These are phyloP conservation scores for Pimpla rufipes DNA, from an alignment of 2,888 invertebrate species.

Conservation along the genomic window DNA sequence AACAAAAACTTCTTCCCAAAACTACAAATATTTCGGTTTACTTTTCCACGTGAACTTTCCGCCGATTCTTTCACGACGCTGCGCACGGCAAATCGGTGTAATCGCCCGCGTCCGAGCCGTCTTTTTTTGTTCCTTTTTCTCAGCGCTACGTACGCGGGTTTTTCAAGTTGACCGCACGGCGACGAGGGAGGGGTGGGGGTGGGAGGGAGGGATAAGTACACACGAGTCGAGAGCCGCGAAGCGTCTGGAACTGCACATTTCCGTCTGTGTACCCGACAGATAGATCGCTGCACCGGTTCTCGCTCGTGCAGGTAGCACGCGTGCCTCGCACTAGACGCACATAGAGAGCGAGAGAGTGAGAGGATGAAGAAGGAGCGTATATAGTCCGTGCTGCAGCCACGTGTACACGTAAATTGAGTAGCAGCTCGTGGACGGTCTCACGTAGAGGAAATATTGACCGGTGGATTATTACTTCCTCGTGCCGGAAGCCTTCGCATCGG, in stretches of 20 bases:
- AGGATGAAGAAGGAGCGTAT: neutral
- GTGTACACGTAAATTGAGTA: slow-evolving; percentile 57
- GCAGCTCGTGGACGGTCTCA: slow-evolving; percentile 50
- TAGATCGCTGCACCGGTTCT: neutral
- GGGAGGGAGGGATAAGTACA: too few species aligned
- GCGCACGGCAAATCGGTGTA: neutral
- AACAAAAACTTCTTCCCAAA: too few species aligned
- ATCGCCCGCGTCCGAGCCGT: too few species aligned
- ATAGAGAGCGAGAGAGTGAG: neutral
- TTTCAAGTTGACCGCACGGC: too few species aligned
- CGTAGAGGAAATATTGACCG: slow-evolving; percentile 71
- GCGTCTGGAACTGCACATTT: neutral
- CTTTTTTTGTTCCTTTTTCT: too few species aligned
- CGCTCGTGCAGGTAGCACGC: neutral
- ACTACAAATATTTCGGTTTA: too few species aligned
- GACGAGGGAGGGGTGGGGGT: too few species aligned
- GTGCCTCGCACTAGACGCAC: neutral
- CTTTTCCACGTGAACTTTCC: neutral
- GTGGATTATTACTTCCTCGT: slow-evolving; percentile 67
- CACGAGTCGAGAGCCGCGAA: neutral
- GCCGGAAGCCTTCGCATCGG: slow-evolving; percentile 28
- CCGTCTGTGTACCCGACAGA: neutral
- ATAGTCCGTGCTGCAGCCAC: slow-evolving; percentile 12
- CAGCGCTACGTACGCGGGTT: too few species aligned
- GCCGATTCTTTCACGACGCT: neutral